Evolutionary conservation across 2,888 invertebrate species (phyloP).

Genomic region (Podotricha telesiphe): DNA sequence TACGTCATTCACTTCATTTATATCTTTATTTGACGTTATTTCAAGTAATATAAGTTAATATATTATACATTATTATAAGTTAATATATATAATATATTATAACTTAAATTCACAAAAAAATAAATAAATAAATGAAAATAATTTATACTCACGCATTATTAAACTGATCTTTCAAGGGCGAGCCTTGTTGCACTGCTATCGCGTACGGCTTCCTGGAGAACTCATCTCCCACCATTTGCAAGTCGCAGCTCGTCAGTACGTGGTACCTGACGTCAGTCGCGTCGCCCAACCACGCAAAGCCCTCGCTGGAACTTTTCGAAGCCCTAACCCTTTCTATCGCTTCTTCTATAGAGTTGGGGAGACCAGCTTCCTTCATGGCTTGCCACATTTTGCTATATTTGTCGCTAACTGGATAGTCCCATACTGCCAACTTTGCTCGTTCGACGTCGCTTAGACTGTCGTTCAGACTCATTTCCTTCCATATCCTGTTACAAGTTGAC

Average conservation of each 20-base stretch:
- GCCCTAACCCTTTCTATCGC: conserved; percentile 88
- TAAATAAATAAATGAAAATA: too few relatives aligned
- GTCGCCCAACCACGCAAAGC: conserved; percentile 97
- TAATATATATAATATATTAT: too few relatives aligned
- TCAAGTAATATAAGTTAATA: too few relatives aligned
- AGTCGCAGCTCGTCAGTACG: conserved; percentile 92
- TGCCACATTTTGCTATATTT: conserved; percentile 99
- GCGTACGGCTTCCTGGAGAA: conserved; percentile 99
- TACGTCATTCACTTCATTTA: too few relatives aligned
- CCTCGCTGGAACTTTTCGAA: conserved; percentile 88
- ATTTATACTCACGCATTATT: conserved; percentile 93
- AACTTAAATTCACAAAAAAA: too few relatives aligned
- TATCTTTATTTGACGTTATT: too few relatives aligned
- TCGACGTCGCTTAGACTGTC: conserved; percentile 95
- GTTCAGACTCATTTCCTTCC: conserved; percentile 99
- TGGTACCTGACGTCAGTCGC: conserved; percentile 94
- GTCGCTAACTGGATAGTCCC: conserved; percentile 99
- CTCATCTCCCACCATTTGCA: conserved; percentile 97
- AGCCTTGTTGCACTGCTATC: conserved; percentile 97
- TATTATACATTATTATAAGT: too few relatives aligned
- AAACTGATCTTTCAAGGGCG: conserved; percentile 96
- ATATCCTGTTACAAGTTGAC: conserved; percentile 86
- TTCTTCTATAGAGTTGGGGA: conserved; percentile 91
- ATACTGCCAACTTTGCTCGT: conserved; percentile 96
- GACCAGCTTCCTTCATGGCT: conserved; percentile 92